These are phyloP conservation scores for Chitala chitala DNA, from an alignment of 2,113 vertebrate genomes.

Conservation along the genomic window DNA sequence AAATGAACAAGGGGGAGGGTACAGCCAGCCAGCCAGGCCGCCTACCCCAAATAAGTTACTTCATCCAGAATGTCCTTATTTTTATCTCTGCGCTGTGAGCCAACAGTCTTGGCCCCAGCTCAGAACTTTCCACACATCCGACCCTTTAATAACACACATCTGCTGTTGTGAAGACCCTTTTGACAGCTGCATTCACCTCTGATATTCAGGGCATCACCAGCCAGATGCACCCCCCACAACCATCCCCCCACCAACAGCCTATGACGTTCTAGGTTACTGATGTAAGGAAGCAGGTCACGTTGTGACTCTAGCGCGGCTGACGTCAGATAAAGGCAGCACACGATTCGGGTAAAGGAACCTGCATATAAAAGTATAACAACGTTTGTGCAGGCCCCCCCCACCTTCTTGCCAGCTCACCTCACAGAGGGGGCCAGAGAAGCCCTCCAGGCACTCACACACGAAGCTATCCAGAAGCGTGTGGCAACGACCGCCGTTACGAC, in stretches of 20 bases:
- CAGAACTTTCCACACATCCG: slow-evolving; percentile 18
- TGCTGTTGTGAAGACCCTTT: slow-evolving; percentile 11
- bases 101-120: slow-evolving; percentile 11
- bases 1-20: too few relatives aligned
- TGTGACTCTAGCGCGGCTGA: background rate
- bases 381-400: background rate
- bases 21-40: slow-evolving; percentile 17
- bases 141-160: slow-evolving; percentile 25
- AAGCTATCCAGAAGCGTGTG: slow-evolving; percentile 67
- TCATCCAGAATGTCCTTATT: slow-evolving; percentile 22
- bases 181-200: slow-evolving; percentile 5
- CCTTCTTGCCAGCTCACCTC: slow-evolving; percentile 67
- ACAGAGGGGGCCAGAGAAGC: slow-evolving; percentile 73
- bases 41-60: slow-evolving; percentile 19
- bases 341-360: too few relatives aligned
- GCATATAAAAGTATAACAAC: too few relatives aligned
- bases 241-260: background rate
- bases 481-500: slow-evolving; percentile 73
- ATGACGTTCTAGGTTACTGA: background rate
- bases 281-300: background rate
- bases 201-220: slow-evolving; percentile 20
- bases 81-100: background rate
- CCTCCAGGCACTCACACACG: slow-evolving; percentile 73
- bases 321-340: background rate
- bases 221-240: background rate